Evolutionary conservation across 2,113 vertebrate genomes (phyloP).

Genomic region (Vireo altiloquus): DNA sequence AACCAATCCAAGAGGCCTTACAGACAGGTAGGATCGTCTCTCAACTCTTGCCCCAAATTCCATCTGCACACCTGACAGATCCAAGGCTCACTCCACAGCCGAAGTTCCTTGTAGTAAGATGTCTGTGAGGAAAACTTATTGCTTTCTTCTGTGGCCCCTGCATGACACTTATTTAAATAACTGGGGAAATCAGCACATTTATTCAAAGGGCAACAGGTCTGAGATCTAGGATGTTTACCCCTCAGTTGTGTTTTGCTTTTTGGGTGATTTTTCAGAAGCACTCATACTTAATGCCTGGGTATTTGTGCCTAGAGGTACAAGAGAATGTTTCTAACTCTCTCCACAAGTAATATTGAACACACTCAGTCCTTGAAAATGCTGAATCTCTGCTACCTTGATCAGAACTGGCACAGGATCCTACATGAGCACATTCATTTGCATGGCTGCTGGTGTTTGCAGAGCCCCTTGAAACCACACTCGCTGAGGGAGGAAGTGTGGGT

Average conservation of each 20-base stretch:
- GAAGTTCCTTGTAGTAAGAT: neutral
- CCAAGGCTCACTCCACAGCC: neutral
- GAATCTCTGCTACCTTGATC: neutral
- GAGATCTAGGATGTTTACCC: neutral
- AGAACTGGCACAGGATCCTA: neutral
- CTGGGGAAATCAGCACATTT: neutral
- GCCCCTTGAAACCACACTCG: neutral
- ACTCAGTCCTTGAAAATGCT: neutral
- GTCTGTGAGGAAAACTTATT: neutral
- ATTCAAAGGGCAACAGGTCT: neutral
- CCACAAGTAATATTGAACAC: neutral
- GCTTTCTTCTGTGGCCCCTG: neutral
- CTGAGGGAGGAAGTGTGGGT: neutral
- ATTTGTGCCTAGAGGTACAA: neutral
- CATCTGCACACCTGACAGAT: neutral
- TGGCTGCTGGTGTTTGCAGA: neutral
- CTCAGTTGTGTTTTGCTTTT: neutral
- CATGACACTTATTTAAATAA: neutral
- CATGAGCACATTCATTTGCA: accelerated
- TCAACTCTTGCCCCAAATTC: neutral
- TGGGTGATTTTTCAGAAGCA: neutral
- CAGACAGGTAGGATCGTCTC: neutral
- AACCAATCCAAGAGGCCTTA: neutral
- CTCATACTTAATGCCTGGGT: neutral
- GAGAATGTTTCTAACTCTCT: neutral